phyloP scores from a whole-genome alignment of 1,140 invertebrate species.

The Scaptomyza hsui region DNA sequence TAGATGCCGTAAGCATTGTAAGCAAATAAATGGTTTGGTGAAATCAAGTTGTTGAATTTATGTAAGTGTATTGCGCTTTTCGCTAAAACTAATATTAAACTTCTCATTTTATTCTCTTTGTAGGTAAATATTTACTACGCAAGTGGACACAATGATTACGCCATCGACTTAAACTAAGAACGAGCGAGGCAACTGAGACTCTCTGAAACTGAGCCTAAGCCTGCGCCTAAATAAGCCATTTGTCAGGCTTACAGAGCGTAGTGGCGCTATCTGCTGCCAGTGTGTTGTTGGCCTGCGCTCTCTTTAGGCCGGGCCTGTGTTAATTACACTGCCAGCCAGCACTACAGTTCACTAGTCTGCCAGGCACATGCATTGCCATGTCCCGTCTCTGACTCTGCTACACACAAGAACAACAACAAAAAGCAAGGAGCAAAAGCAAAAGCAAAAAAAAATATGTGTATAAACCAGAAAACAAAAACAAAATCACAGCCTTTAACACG shows the following conservation, averaged over 20 bases:
- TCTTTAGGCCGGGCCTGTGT: conserved; percentile 10
- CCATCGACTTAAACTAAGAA: background rate
- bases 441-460: conserved; percentile 7
- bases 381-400: conserved; percentile 8
- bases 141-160: background rate
- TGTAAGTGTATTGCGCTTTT: background rate
- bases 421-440: background rate
- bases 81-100: conserved; percentile 3
- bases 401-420: conserved; percentile 10
- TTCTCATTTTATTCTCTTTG: conserved; percentile 20
- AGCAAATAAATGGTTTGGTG: too few relatives aligned
- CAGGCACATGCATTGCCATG: conserved; percentile 33
- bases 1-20: too few relatives aligned
- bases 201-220: conserved; percentile 17
- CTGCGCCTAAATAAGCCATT: conserved; percentile 72
- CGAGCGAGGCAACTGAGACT: background rate
- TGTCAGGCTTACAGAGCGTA: conserved; percentile 62
- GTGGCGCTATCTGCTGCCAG: conserved; percentile 17
- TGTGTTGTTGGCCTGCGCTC: background rate
- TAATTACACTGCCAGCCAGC: conserved; percentile 45
- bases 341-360: conserved; percentile 30
- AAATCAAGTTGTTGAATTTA: too few relatives aligned
- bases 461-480: conserved; percentile 8
- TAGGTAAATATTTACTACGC: conserved; percentile 44
- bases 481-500: conserved; percentile 74